Evolutionary conservation across 1,140 invertebrate species (phyloP).

Genomic region (Orius insidiosus): DNA sequence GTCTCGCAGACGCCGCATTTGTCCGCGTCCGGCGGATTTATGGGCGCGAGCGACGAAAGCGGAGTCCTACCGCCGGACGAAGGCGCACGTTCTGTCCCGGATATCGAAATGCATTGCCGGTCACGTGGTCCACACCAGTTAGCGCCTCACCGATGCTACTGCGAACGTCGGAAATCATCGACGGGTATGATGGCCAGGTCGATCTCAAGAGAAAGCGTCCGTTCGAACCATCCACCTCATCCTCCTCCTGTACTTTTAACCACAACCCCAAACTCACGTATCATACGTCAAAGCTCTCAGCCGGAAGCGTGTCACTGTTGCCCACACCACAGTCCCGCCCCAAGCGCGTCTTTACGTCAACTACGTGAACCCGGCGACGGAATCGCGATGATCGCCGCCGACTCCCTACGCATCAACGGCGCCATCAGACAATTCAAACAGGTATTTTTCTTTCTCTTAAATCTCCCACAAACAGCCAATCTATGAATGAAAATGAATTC

Average conservation of each 20-base stretch:
- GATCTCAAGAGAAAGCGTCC: conserved; percentile 40
- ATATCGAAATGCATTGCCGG: conserved; percentile 70
- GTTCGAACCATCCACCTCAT: conserved; percentile 43
- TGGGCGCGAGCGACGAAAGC: conserved; percentile 62
- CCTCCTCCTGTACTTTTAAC: conserved; percentile 38
- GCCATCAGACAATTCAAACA: conserved; percentile 92
- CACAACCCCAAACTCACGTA: conserved; percentile 47
- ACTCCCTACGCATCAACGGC: conserved; percentile 89
- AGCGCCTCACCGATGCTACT: conserved; percentile 21
- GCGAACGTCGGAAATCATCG: conserved; percentile 27
- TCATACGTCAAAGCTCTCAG: conserved; percentile 79
- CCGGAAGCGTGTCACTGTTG: conserved; percentile 43
- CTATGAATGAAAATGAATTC: too few species aligned
- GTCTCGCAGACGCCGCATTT: conserved; percentile 48
- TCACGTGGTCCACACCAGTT: conserved; percentile 24
- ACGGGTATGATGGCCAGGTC: conserved; percentile 21
- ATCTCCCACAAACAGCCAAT: too few species aligned
- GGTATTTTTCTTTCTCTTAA: conserved; percentile 30
- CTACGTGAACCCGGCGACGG: conserved; percentile 65
- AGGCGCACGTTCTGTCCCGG: conserved; percentile 58
- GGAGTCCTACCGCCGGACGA: conserved; percentile 32
- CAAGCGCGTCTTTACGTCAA: conserved; percentile 56
- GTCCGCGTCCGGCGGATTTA: conserved; percentile 37
- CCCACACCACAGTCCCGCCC: conserved; percentile 34
- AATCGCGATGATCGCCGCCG: conserved; percentile 91